A percentile compares a stretch with the other conserved stretches of the same genome.
phyloP scores from a whole-genome alignment of 2,888 invertebrate genomes.

The Agrochola lota region DNA sequence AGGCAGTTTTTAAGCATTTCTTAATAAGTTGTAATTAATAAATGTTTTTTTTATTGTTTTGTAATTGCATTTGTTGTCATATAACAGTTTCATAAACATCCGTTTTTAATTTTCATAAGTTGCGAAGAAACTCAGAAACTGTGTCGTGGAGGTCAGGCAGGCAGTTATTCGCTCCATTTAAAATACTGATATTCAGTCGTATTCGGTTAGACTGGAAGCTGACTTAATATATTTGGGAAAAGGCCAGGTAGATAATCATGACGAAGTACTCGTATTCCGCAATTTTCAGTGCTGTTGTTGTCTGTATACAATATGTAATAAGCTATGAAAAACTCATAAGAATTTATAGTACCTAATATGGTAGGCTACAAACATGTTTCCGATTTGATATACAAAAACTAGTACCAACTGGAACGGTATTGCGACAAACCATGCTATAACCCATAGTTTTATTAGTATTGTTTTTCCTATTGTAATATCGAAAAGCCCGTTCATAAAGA shows the following conservation, averaged over 20 bases:
- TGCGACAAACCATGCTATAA: constrained; percentile 1
- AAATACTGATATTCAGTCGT: neutral
- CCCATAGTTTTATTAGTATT: constrained; percentile 18
- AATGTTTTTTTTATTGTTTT: too few species aligned
- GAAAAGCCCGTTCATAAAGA: neutral
- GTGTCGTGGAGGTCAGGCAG: too few species aligned
- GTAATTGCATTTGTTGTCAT: too few species aligned
- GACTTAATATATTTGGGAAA: neutral
- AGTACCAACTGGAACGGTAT: constrained; percentile 15
- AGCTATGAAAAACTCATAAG: constrained; percentile 21
- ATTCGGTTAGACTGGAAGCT: neutral
- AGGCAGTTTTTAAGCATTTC: too few species aligned
- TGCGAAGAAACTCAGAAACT: neutral
- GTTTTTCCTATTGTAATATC: constrained; percentile 10
- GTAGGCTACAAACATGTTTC: neutral
- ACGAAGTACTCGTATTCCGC: neutral
- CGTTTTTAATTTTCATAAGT: neutral
- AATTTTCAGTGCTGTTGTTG: neutral
- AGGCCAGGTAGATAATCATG: neutral
- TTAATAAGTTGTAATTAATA: too few species aligned
- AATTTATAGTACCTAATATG: neutral
- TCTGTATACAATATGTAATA: neutral
- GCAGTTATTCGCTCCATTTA: neutral
- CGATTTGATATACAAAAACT: constrained; percentile 15
- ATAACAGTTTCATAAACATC: neutral